A percentile compares a stretch with the other conserved stretches of the same genome.
Evolutionary conservation across 2,797 vertebrate species (phyloP).

Genomic region (Liasis olivaceus): DNA sequence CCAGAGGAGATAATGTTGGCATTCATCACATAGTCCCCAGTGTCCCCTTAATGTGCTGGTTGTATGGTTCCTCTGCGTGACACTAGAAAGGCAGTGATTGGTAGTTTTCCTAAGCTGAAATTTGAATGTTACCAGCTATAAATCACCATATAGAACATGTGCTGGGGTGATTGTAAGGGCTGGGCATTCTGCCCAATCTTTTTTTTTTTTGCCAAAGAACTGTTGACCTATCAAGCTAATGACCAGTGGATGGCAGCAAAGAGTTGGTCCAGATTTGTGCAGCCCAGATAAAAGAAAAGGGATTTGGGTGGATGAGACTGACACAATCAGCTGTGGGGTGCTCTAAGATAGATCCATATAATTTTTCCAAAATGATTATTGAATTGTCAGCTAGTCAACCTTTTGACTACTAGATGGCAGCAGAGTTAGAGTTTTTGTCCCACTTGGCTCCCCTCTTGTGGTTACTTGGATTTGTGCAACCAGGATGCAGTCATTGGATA

Average conservation of each 20-base stretch:
- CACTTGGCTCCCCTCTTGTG: no score
- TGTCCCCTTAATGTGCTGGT: background rate
- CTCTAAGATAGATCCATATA: background rate
- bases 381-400: background rate
- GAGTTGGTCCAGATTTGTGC: background rate
- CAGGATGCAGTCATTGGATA: no score
- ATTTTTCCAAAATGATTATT: background rate
- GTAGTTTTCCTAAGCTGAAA: background rate
- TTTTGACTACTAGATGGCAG: background rate
- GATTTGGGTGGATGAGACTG: background rate
- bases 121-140: background rate
- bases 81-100: background rate
- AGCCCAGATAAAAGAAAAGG: background rate
- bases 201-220: background rate
- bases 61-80: background rate
- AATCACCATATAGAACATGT: background rate
- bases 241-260: background rate
- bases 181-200: background rate
- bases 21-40: background rate
- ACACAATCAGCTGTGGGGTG: background rate
- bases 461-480: no score
- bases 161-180: background rate
- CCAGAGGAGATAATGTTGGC: background rate
- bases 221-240: background rate
- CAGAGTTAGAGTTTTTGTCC: background rate